These are phyloP conservation scores for Linepithema humile DNA, from an alignment of 1,140 invertebrate species.

Conservation along the genomic window DNA sequence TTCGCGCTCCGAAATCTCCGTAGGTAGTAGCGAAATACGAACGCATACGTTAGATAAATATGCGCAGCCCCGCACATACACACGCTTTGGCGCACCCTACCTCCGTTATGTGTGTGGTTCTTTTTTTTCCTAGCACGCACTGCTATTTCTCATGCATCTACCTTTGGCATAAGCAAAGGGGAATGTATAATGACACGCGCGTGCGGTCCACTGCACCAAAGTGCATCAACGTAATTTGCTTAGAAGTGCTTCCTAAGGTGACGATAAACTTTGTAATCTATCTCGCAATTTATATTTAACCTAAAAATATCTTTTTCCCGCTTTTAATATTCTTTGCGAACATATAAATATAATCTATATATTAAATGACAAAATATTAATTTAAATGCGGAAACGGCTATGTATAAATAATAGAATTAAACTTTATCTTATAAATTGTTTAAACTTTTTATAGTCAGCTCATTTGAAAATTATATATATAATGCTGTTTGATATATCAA, in stretches of 20 bases:
- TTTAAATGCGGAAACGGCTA: too few species aligned
- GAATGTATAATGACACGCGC: slow-evolving; percentile 49
- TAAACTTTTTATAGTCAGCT: too few species aligned
- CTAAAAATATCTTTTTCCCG: background rate
- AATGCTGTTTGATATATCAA: background rate
- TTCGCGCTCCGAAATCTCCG: slow-evolving; percentile 48
- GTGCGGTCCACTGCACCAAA: slow-evolving; percentile 15
- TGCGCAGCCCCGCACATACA: slow-evolving; percentile 1
- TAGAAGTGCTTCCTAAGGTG: background rate
- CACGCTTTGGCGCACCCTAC: slow-evolving; percentile 15
- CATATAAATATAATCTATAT: background rate
- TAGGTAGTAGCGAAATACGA: slow-evolving; percentile 12
- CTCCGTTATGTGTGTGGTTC: background rate
- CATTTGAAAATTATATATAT: too few species aligned
- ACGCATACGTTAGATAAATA: slow-evolving; percentile 47
- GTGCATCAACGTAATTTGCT: slow-evolving; percentile 16
- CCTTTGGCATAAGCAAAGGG: slow-evolving; percentile 30
- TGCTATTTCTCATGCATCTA: slow-evolving; percentile 28
- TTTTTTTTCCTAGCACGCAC: slow-evolving; percentile 14
- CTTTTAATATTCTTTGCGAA: background rate
- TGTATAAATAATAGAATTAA: too few species aligned
- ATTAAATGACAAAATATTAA: background rate
- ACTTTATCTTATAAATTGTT: too few species aligned
- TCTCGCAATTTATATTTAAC: background rate
- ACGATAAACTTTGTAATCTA: background rate